Evolutionary conservation across 2,113 vertebrate genomes (phyloP), one percentile per base, ranked within the genome.

Genomic region (Rhea americana): DNA sequence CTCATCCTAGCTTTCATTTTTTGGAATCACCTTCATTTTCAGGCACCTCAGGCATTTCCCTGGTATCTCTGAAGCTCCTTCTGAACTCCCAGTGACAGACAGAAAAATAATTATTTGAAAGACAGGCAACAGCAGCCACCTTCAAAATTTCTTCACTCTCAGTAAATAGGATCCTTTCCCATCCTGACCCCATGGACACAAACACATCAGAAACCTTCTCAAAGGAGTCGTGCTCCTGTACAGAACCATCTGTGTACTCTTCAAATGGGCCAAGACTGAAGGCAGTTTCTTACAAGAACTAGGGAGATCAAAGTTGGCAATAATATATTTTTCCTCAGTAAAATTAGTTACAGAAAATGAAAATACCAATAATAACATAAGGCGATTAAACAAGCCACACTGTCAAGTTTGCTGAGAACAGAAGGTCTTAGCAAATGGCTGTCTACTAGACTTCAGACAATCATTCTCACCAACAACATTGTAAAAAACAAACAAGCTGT

Each of bases 351-450:
- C 65, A 62, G 51, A 9, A 50, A 84, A 94, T 58, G 76, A 85
- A 88, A 91, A 87, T 51, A 89, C 92, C 93, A 94, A 87, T 94
- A 94, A 91, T 79, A 92, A 79, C 94, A 94, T 63, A 94, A 82
- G 94, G 91, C 72, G 1, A 66, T 56, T 85, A 72, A 91, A 81
- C 32, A 53, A 94, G 86, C 67, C 72, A 32, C 92, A 10, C 35
- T 87, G 94, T 85, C 89, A 65, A 30, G 82, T 90, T 72, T 45
- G 72, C 30, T 73, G 32, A 55, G 87, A 95, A 95, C 95, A 97
- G 96, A 97, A 96, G 94, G 94, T 22, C 89, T n/a, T 2, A 82
- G 89, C 93, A 95, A 92, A 95, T 81, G 92, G 63, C 75, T 95
- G 89, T 81, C 84, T 93, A 45, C 3, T 6, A 95, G 82, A 22